These are phyloP conservation scores for Coccyzus lansbergi DNA, from an alignment of 2,797 vertebrate species.

Conservation along the genomic window DNA sequence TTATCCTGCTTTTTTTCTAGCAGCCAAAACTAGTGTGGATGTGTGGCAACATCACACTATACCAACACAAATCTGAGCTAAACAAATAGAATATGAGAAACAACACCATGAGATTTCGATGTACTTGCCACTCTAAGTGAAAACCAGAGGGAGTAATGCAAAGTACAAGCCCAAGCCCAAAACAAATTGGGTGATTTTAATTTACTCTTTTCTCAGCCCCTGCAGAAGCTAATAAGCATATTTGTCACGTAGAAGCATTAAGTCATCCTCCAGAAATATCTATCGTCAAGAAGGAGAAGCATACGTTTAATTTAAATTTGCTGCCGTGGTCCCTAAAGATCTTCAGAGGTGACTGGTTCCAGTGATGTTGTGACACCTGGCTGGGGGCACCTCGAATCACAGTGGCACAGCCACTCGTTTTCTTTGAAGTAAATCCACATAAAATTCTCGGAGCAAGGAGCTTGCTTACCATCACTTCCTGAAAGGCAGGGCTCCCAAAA, in stretches of 20 bases:
- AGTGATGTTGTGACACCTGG: accelerated
- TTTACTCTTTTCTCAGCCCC: not conserved
- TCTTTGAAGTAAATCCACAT: not conserved
- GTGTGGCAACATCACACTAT: not conserved
- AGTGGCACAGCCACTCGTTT: not conserved
- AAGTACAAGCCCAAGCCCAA: not conserved
- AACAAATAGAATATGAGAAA: not conserved
- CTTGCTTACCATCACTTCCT: not conserved
- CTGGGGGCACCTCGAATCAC: not conserved
- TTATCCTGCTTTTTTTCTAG: not conserved
- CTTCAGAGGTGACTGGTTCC: not conserved
- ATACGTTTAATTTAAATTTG: not conserved
- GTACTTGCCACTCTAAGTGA: not conserved
- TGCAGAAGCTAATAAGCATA: not conserved
- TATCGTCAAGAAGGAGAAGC: not conserved
- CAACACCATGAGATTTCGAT: not conserved
- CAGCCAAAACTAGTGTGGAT: not conserved
- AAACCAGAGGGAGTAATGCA: not conserved
- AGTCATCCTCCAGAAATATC: not conserved
- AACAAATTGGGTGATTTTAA: not conserved
- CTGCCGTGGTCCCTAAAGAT: not conserved
- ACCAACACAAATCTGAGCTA: not conserved
- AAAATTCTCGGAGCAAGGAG: not conserved
- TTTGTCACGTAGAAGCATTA: not conserved
- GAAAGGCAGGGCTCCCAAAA: not conserved